Percentiles rank a stretch among this genome's conserved stretches.
These are phyloP conservation scores for Leucopsar rothschildi DNA, from an alignment of 2,113 vertebrate species.

Conservation along the genomic window DNA sequence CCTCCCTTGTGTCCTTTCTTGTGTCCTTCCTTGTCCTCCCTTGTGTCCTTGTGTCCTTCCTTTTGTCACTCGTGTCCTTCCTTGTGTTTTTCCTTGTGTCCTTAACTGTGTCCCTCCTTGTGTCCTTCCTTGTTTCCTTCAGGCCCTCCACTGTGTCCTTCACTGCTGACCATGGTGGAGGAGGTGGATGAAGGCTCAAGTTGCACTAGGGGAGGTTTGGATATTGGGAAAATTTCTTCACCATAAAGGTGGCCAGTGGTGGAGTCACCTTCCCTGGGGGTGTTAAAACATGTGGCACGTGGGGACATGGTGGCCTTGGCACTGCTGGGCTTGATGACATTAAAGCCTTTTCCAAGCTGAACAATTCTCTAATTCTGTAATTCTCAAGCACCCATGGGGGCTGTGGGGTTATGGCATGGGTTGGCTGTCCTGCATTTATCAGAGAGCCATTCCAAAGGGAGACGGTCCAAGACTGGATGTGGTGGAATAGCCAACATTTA, in stretches of 20 bases:
- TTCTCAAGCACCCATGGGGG: accelerated
- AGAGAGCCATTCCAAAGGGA: accelerated
- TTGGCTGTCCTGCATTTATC: not conserved
- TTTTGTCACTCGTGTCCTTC: not conserved
- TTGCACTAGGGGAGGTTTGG: not conserved
- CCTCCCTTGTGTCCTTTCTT: not conserved
- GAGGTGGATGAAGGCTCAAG: not conserved
- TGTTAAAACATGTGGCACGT: accelerated
- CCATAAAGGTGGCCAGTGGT: not conserved
- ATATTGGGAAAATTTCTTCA: not conserved
- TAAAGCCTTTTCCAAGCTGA: not conserved
- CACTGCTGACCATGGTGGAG: accelerated
- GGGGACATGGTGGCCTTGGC: not conserved
- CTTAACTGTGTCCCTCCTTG: not conserved
- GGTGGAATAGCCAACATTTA: not conserved
- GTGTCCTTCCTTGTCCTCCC: not conserved
- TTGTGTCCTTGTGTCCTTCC: no score
- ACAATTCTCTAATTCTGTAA: not conserved
- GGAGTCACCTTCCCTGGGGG: not conserved
- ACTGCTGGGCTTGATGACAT: not conserved
- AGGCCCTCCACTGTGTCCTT: not conserved
- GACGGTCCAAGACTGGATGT: accelerated
- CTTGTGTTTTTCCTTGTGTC: no score
- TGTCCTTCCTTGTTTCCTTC: not conserved
- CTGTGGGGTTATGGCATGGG: no score